A percentile compares a stretch with the other conserved stretches of the same genome.
These are phyloP conservation scores for mouse (Mus musculus) DNA, from an alignment of 2,113 vertebrate genomes.

Conservation along the genomic window GRCm39 chr4:46856501-46857000, in stretches of 20 bases:
- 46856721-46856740: too few species aligned
- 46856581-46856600: background rate
- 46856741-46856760: too few species aligned
- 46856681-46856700: too few species aligned
- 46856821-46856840: background rate
- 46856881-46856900: background rate
- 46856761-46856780: too few species aligned
- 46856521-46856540: conserved; percentile 23
- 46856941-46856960: background rate
- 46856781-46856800: too few species aligned
- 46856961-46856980: background rate
- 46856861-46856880: background rate
- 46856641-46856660: background rate
- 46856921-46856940: background rate
- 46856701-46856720: too few species aligned
- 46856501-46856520: background rate
- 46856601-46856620: background rate
- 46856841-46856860: background rate
- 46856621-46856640: background rate
- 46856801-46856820: too few species aligned
- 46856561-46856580: background rate
- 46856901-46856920: background rate
- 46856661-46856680: background rate
- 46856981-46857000: background rate
- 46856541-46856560: background rate